These are phyloP conservation scores for Papilio xuthus DNA, from an alignment of 1,140 invertebrate species.

Conservation along the genomic window DNA sequence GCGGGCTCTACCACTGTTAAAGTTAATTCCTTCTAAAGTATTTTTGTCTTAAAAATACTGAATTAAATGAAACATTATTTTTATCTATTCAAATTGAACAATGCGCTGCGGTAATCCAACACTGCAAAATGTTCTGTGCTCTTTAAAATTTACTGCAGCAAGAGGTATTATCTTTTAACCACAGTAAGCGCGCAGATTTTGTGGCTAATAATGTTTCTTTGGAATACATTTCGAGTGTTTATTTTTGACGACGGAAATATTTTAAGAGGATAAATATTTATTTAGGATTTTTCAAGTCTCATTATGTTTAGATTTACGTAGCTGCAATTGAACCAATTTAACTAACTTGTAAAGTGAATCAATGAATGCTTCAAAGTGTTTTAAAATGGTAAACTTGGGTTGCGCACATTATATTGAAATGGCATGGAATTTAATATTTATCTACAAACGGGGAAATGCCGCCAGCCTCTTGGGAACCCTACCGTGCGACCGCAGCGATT, in stretches of 20 bases:
- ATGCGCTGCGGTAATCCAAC: conserved; percentile 20
- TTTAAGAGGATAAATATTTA: neutral
- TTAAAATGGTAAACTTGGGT: no score
- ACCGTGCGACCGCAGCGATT: no score
- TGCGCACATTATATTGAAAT: neutral
- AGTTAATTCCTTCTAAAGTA: no score
- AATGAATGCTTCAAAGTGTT: no score
- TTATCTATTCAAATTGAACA: conserved; percentile 25
- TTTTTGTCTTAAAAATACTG: neutral
- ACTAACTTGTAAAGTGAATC: no score
- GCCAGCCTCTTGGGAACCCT: no score
- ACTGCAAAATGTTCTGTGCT: conserved; percentile 22
- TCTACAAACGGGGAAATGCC: no score
- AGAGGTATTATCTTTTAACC: conserved; percentile 22
- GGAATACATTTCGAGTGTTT: conserved; percentile 14
- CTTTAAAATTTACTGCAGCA: conserved; percentile 25
- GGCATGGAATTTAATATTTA: conserved; percentile 22
- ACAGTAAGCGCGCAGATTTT: conserved; percentile 19
- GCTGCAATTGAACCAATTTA: no score
- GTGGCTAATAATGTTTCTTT: conserved; percentile 28
- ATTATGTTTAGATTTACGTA: no score
- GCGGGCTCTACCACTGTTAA: no score
- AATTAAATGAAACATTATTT: neutral
- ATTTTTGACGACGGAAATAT: conserved; percentile 16
- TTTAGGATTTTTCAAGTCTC: neutral